A percentile compares a stretch with the other conserved stretches of the same genome.
These are phyloP conservation scores for Misgurnus mizolepis DNA, from an alignment of 2,113 vertebrate species.

Conservation along the genomic window DNA sequence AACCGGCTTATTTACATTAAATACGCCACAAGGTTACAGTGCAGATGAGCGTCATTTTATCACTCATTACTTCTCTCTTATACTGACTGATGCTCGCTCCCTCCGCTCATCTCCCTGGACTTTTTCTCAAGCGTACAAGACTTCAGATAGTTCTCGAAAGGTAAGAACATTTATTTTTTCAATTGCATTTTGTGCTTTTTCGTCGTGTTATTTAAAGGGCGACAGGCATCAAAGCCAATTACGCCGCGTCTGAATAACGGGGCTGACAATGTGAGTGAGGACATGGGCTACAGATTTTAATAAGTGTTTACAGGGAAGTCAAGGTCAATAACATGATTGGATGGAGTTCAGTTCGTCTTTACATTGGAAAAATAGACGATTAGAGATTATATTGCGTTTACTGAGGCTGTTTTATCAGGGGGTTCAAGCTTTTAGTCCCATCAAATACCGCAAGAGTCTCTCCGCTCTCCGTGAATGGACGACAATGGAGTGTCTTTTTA, in stretches of 20 bases:
- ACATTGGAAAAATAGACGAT: constrained; percentile 81
- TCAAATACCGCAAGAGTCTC: constrained; percentile 93
- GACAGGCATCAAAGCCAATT: constrained; percentile 75
- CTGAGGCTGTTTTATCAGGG: constrained; percentile 79
- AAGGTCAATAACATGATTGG: constrained; percentile 90
- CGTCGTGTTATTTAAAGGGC: constrained; percentile 57
- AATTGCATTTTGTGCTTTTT: constrained; percentile 52
- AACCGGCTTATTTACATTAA: constrained; percentile 99
- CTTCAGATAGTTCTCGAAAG: constrained; percentile 87
- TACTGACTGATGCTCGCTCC: constrained; percentile 87
- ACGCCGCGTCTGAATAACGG: constrained; percentile 74
- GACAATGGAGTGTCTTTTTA: constrained; percentile 90
- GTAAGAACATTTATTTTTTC: constrained; percentile 82
- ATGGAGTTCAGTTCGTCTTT: constrained; percentile 78
- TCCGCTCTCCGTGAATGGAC: constrained; percentile 88
- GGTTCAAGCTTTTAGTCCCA: constrained; percentile 84
- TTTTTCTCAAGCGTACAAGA: constrained; percentile 77
- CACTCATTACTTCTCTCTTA: constrained; percentile 96
- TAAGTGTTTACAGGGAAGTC: constrained; percentile 88
- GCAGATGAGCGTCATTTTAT: constrained; percentile 98
- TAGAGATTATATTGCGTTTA: constrained; percentile 81
- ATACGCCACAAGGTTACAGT: constrained; percentile 99
- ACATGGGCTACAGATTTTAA: constrained; percentile 71
- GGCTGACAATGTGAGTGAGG: constrained; percentile 75
- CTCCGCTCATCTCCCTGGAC: constrained; percentile 82